These are phyloP conservation scores for Therioaphis trifolii DNA, from an alignment of 2,888 invertebrate species.

Conservation along the genomic window DNA sequence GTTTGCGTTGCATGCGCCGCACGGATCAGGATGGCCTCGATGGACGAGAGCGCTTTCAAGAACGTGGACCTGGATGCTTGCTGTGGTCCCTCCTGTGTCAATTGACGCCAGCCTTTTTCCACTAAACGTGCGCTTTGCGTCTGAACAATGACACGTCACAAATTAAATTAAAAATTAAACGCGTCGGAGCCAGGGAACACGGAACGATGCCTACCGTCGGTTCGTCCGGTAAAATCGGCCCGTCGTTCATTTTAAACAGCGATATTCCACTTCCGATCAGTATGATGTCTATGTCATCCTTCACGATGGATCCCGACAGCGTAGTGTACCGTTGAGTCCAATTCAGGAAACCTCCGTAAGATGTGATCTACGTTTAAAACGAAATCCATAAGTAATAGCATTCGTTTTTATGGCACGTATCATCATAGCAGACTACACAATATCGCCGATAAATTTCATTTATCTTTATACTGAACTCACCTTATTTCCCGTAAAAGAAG, in stretches of 20 bases:
- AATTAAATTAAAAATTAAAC: not conserved
- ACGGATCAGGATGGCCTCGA: constrained; percentile 85
- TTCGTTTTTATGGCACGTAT: too few species aligned
- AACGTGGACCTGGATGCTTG: constrained; percentile 82
- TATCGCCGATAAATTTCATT: too few species aligned
- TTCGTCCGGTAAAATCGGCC: constrained; percentile 41
- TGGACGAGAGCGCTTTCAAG: constrained; percentile 83
- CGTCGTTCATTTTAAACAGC: constrained; percentile 69
- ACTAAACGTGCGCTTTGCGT: constrained; percentile 75
- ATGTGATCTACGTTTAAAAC: constrained; percentile 74
- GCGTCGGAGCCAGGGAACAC: too few species aligned
- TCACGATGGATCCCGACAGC: constrained; percentile 71
- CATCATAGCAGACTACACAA: too few species aligned
- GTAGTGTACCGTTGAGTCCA: constrained; percentile 80
- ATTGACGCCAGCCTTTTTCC: constrained; percentile 76
- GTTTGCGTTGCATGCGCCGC: constrained; percentile 80
- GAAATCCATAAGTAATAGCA: not conserved
- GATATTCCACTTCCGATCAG: constrained; percentile 82
- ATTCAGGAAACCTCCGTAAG: constrained; percentile 86
- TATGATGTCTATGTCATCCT: constrained; percentile 83
- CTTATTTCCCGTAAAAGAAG: constrained; percentile 74
- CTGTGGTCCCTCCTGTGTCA: constrained; percentile 71
- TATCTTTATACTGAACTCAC: too few species aligned
- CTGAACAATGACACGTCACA: constrained; percentile 69
- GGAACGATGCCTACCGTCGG: not conserved